phyloP scores from a whole-genome alignment of 2,113 vertebrate genomes.

The Rhizomys pruinosus region DNA sequence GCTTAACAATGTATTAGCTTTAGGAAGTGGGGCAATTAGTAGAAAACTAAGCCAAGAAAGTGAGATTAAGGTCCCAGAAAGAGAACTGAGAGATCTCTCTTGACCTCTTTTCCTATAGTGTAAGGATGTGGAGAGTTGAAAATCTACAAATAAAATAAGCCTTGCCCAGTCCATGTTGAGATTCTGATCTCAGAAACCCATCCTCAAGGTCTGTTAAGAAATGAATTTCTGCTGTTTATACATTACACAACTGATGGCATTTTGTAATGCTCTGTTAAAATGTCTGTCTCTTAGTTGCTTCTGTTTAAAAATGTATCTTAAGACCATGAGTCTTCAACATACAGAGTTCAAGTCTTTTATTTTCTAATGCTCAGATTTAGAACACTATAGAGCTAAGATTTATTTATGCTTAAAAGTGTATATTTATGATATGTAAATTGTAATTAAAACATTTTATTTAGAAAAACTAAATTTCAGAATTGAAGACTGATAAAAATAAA shows the following conservation, averaged over 20 bases:
- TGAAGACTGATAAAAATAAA: not conserved
- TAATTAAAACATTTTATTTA: not conserved
- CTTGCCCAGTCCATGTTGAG: not conserved
- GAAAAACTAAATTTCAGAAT: not conserved
- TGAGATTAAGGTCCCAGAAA: not conserved
- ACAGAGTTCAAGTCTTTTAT: not conserved
- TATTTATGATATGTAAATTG: constrained; percentile 17
- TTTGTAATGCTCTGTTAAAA: not conserved
- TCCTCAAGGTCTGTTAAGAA: not conserved
- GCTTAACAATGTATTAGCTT: too few relatives aligned
- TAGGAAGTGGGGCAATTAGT: not conserved
- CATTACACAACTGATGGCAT: not conserved
- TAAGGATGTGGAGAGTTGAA: not conserved
- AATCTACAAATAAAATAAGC: not conserved
- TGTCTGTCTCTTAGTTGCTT: not conserved
- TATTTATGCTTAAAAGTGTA: not conserved
- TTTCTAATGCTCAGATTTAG: not conserved
- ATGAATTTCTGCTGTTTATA: not conserved
- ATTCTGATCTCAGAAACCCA: not conserved
- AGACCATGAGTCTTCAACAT: not conserved
- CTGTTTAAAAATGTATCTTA: not conserved
- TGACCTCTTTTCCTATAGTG: not conserved
- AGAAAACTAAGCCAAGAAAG: not conserved
- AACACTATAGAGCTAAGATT: not conserved
- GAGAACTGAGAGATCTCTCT: not conserved